Conservation (phyloP, 2,113 vertebrate genomes). For the Delphinapterus leucas region DNA sequence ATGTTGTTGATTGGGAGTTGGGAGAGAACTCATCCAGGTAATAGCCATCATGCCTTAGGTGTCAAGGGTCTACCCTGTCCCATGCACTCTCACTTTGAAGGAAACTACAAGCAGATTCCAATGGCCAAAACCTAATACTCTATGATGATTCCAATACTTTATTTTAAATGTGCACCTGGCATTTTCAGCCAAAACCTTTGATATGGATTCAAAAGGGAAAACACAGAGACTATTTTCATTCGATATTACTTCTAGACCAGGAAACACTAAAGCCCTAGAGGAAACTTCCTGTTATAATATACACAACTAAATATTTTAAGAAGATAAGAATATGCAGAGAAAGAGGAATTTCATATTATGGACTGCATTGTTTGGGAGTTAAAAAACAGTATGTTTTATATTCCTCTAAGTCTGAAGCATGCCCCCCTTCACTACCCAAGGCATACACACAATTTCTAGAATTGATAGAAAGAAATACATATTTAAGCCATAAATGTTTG, state of each 20-base stretch:
- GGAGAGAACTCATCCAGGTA: background rate
- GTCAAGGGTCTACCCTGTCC: background rate
- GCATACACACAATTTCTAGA: conserved; percentile 18
- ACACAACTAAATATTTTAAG: conserved; percentile 52
- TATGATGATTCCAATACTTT: background rate
- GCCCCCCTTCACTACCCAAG: background rate
- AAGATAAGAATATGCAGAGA: conserved; percentile 39
- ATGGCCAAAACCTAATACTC: background rate
- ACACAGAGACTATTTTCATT: conserved; percentile 25
- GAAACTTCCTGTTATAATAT: conserved; percentile 37
- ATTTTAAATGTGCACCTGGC: background rate
- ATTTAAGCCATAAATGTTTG: conserved; percentile 45
- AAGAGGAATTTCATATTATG: conserved; percentile 20
- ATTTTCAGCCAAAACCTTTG: conserved; percentile 31
- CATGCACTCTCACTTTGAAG: background rate
- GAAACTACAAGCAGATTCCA: background rate
- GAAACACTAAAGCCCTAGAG: conserved; percentile 47
- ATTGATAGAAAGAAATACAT: background rate
- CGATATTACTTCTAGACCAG: background rate
- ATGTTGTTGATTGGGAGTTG: background rate
- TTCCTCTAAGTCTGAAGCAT: background rate
- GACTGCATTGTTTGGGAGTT: background rate
- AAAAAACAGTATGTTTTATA: background rate
- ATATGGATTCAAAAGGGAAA: conserved; percentile 37
- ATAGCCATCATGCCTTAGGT: background rate